Percentiles rank a stretch among this genome's conserved stretches.
phyloP scores from a whole-genome alignment of 2,888 invertebrate species.

The Eupithecia subfuscata region DNA sequence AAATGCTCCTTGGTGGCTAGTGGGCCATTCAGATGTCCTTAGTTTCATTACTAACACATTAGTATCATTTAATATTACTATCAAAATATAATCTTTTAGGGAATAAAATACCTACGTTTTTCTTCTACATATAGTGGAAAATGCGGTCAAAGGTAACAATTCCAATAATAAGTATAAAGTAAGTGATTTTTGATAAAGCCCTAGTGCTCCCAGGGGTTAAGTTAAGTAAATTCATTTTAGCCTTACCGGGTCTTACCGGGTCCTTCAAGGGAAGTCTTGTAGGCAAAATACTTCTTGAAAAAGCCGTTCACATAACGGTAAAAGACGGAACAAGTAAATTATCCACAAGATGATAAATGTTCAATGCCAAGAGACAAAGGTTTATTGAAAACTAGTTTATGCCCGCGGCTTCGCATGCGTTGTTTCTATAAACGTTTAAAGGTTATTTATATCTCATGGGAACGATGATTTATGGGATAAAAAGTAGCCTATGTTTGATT shows the following conservation, averaged over 20 bases:
- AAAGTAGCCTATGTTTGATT: no score
- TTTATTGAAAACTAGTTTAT: no score
- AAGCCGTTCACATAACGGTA: not conserved
- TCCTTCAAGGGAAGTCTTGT: not conserved
- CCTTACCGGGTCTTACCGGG: not conserved
- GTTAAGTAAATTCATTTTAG: constrained; percentile 5
- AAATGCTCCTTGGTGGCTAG: no score
- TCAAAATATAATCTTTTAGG: not conserved
- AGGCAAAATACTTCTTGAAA: not conserved
- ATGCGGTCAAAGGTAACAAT: not conserved
- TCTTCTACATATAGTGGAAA: not conserved
- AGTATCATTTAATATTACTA: not conserved
- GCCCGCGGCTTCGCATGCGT: no score
- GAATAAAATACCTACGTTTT: not conserved
- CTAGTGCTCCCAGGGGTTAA: not conserved
- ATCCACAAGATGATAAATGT: not conserved
- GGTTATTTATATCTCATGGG: no score
- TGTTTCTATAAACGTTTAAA: no score
- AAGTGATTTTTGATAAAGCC: constrained; percentile 7
- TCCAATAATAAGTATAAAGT: not conserved
- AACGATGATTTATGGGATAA: no score
- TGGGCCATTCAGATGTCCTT: no score
- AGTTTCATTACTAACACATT: no score
- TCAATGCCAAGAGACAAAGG: no score
- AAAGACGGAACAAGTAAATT: not conserved